Evolutionary conservation across 2,797 vertebrate genomes (phyloP).

Genomic region (Cyclopterus lumpus): DNA sequence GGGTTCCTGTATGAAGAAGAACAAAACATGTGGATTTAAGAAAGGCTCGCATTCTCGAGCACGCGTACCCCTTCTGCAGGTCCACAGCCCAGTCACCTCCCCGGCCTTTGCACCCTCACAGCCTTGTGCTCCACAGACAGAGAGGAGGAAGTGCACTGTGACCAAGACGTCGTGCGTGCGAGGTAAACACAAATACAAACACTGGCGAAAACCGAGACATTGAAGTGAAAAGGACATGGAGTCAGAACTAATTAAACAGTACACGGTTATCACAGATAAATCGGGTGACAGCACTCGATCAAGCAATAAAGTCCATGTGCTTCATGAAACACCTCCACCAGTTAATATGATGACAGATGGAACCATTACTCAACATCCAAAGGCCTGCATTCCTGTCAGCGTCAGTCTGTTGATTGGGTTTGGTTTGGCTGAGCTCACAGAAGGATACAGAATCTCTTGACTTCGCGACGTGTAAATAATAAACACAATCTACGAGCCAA

Average conservation of each 20-base stretch:
- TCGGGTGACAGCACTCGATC: constrained; percentile 7
- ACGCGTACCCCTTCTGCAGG: constrained; percentile 84
- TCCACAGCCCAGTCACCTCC: constrained; percentile 78
- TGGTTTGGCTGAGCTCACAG: constrained; percentile 66
- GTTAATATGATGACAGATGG: constrained; percentile 53
- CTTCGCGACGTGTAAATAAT: constrained; percentile 77
- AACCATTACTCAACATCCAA: constrained; percentile 53
- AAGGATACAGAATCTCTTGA: constrained; percentile 69
- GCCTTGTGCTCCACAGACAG: constrained; percentile 85
- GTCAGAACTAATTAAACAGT: not conserved
- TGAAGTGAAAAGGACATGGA: not conserved
- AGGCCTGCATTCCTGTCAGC: constrained; percentile 38
- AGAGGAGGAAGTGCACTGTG: constrained; percentile 88
- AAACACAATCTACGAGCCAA: constrained; percentile 59
- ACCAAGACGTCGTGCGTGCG: constrained; percentile 87
- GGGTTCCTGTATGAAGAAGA: constrained; percentile 94
- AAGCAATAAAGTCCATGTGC: constrained; percentile 21
- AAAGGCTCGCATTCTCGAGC: constrained; percentile 90
- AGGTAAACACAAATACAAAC: constrained; percentile 70
- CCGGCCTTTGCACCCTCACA: constrained; percentile 63
- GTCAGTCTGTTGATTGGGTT: constrained; percentile 70
- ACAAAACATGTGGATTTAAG: constrained; percentile 95
- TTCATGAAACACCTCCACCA: constrained; percentile 44
- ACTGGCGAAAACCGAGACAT: constrained; percentile 2
- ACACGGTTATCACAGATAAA: not conserved